Percentiles rank a stretch among this genome's conserved stretches.
Conservation (phyloP, 2,797 vertebrate genomes). For the Ctenosaura bakeri region DNA sequence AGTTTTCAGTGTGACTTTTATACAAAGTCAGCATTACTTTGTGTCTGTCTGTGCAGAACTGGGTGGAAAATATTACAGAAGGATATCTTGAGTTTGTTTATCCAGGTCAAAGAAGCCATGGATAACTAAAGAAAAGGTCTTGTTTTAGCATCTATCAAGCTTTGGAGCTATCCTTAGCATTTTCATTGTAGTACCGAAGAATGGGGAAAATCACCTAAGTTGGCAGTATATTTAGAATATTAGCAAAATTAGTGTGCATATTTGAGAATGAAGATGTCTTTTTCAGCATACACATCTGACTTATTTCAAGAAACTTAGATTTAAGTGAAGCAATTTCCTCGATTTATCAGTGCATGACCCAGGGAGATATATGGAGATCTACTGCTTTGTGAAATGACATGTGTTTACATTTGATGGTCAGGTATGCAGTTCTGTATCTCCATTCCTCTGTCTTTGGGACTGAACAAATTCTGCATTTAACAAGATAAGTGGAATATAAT, state of each 20-base stretch:
- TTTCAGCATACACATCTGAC: not conserved
- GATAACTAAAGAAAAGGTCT: not conserved
- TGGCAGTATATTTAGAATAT: constrained; percentile 6
- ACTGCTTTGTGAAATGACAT: not conserved
- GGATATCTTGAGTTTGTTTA: not conserved
- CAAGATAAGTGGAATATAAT: not conserved
- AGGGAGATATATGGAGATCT: not conserved
- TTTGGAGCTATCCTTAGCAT: not conserved
- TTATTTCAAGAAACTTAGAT: not conserved
- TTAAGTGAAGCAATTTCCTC: not conserved
- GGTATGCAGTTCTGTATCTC: not conserved
- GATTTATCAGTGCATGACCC: not conserved
- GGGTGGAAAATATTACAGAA: not conserved
- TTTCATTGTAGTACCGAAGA: not conserved
- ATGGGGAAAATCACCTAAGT: not conserved
- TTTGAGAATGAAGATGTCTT: constrained; percentile 10
- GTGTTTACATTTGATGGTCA: not conserved
- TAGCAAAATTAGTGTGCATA: not conserved
- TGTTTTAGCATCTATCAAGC: not conserved
- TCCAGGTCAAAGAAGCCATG: not conserved
- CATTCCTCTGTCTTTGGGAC: not conserved
- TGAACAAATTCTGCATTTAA: not conserved
- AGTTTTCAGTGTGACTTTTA: not conserved
- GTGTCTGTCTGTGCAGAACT: not conserved
- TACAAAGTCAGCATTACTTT: not conserved